Evolutionary conservation across 2,888 invertebrate species (phyloP), one percentile per base, ranked within the genome.

Genomic region (Drosophila antonietae): DNA sequence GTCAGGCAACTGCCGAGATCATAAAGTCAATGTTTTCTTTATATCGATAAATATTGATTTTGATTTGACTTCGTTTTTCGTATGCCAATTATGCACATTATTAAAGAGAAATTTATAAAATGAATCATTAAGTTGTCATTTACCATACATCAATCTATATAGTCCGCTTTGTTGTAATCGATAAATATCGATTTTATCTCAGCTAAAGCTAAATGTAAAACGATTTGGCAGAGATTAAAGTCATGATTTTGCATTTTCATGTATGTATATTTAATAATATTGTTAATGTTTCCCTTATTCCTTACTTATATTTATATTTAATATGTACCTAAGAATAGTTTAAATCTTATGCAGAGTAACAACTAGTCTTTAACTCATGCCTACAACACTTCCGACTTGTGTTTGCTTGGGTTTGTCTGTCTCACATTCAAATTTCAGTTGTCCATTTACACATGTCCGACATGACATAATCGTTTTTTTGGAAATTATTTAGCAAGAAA

Each of bases 391-490:
- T 15, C 20, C 10, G 39, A 23, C 57, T 44, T 43, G 2, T 46
- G 28, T 47, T 61, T 53, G 39, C 41, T 53, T 60, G 20, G 23
- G 37, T 64, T 63, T 43, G 35, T 33, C 33, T 58, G 44, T 52
- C 53, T 43, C 60, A 73, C 73, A 75, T 82, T 88, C 73, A 75
- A 82, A 73, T 75, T 75, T 63, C 75, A 55, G 69, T 66, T 80
- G 80, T 68, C 70, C 79, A 80, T 84, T 89, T 84, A 88, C 85
- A 81, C 88, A 76, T 85, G 88, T 89, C 75, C 85, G 69, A 89
- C 89, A 87, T 86, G 85, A 87, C 85, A 89, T 86, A 86, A 86
- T 86, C 88, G 84, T 82, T 81, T 73, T 75, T 62, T 53, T 15
- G 67, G 73, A 76, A 78, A 80, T 87, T 81, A 80, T 87, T 83